Conservation (phyloP, 2,888 invertebrate genomes). For the Osmoderma eremita region DNA sequence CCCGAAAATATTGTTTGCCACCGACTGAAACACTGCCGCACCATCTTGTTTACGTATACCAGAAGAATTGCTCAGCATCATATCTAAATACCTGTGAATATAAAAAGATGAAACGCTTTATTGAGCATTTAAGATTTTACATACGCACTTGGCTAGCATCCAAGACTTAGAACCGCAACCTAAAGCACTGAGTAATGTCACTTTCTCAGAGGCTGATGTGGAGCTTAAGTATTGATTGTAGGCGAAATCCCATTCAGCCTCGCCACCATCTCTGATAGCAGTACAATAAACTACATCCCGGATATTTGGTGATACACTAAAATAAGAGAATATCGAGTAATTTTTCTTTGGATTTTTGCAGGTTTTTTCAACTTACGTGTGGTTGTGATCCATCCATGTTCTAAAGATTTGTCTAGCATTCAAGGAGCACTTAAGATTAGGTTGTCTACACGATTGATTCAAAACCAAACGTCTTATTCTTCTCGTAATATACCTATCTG, state of each 20-base stretch:
- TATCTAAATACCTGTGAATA: constrained; percentile 55
- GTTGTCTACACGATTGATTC: constrained; percentile 68
- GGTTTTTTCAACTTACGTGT: constrained; percentile 57
- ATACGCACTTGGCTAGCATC: constrained; percentile 67
- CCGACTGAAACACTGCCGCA: constrained; percentile 67
- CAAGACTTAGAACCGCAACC: constrained; percentile 69
- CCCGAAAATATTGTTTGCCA: constrained; percentile 70
- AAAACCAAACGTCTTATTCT: constrained; percentile 68
- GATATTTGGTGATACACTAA: constrained; percentile 71
- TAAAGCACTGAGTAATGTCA: constrained; percentile 67
- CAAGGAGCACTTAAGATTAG: constrained; percentile 66
- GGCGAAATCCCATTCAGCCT: constrained; percentile 75
- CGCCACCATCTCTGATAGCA: constrained; percentile 71
- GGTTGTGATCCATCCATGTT: constrained; percentile 65
- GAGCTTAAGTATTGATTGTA: constrained; percentile 66
- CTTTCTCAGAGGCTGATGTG: constrained; percentile 71
- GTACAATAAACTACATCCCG: constrained; percentile 74
- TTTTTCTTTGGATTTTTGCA: too few species aligned
- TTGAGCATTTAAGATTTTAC: background rate
- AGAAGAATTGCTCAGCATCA: constrained; percentile 58
- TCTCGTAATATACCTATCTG: constrained; percentile 66
- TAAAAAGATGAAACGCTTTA: background rate
- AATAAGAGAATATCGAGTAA: constrained; percentile 48
- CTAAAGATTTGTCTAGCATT: constrained; percentile 64
- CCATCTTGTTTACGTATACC: constrained; percentile 73